phyloP scores from a whole-genome alignment of 2,113 vertebrate genomes.

The Atherinomorus stipes region DNA sequence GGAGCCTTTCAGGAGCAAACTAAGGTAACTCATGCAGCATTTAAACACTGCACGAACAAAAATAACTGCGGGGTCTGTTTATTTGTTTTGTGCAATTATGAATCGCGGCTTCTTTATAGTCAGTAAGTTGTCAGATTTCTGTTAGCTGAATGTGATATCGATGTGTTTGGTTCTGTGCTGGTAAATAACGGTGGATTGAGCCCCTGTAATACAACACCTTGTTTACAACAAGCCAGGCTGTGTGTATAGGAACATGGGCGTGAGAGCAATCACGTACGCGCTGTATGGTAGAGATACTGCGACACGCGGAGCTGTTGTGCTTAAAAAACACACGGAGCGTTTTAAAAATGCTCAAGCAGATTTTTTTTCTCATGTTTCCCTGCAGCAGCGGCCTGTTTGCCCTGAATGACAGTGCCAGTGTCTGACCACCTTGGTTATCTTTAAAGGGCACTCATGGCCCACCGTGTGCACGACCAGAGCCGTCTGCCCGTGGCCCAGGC shows the following conservation, averaged over 20 bases:
- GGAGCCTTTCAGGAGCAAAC: neutral
- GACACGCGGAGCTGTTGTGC: conserved; percentile 10
- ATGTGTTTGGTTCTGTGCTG: neutral
- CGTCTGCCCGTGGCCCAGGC: conserved; percentile 79
- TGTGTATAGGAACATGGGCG: neutral
- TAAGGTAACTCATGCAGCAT: conserved; percentile 24
- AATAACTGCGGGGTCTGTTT: neutral
- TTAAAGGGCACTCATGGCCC: conserved; percentile 86
- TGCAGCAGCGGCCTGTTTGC: conserved; percentile 1
- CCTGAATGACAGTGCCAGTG: conserved; percentile 22
- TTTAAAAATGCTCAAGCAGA: neutral
- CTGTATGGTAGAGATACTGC: neutral
- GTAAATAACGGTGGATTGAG: neutral
- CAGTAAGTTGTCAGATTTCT: neutral
- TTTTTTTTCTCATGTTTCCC: neutral
- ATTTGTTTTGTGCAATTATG: neutral
- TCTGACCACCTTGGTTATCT: conserved; percentile 1
- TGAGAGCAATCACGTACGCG: conserved; percentile 27
- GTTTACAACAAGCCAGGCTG: conserved; percentile 59
- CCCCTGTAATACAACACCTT: neutral
- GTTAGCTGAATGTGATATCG: neutral
- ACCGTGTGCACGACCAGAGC: conserved; percentile 85
- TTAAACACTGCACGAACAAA: neutral
- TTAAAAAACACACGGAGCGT: neutral
- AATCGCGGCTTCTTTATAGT: conserved; percentile 22